Conservation (phyloP, 2,797 vertebrate species). For the Gymnoscopelus braueri region DNA sequence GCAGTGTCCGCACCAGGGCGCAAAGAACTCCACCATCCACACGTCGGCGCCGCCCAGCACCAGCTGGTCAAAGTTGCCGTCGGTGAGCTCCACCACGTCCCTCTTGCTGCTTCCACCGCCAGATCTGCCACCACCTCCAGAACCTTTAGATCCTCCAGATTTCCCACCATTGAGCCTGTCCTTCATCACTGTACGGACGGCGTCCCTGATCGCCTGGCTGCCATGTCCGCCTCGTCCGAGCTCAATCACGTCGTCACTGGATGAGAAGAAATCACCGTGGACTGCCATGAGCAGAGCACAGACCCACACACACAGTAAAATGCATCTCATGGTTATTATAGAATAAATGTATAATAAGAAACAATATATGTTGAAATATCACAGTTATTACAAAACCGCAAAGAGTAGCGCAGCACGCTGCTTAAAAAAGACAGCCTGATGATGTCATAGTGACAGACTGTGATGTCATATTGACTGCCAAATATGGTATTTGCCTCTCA, state of each 20-base stretch:
- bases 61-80: conserved; percentile 91
- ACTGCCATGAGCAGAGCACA: conserved; percentile 85
- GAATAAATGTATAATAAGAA: background rate
- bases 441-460: too few species aligned
- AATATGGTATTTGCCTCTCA: too few species aligned
- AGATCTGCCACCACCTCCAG: conserved; percentile 59
- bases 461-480: too few species aligned
- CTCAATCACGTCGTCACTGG: conserved; percentile 92
- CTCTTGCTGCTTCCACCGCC: conserved; percentile 74
- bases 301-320: conserved; percentile 84
- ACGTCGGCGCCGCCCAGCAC: conserved; percentile 86
- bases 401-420: conserved; percentile 12
- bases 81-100: conserved; percentile 92
- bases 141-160: conserved; percentile 80
- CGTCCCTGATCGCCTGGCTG: conserved; percentile 90
- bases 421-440: conserved; percentile 41
- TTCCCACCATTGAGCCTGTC: conserved; percentile 78
- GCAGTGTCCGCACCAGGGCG: conserved; percentile 99
- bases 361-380: background rate
- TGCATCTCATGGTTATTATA: conserved; percentile 53
- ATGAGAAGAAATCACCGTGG: conserved; percentile 84
- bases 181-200: conserved; percentile 87
- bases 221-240: conserved; percentile 94
- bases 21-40: conserved; percentile 98
- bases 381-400: conserved; percentile 23